Evolutionary conservation across 2,797 vertebrate genomes (phyloP).

Genomic region (Eurystomus glaucurus): DNA sequence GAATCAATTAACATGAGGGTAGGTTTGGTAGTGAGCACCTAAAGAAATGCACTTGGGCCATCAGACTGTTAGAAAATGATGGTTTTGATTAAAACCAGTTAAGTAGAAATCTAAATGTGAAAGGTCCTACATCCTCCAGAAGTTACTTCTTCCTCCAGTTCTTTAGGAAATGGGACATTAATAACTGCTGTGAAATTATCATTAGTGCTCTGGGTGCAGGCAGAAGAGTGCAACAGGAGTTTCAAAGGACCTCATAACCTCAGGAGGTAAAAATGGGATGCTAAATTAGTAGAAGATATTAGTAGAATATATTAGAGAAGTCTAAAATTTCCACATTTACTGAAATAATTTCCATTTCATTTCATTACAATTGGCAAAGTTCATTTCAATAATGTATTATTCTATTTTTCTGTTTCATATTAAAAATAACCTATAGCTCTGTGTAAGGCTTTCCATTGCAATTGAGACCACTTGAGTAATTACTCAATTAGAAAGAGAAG

Average conservation of each 20-base stretch:
- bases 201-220: neutral
- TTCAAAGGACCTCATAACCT: neutral
- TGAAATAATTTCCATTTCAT: conserved; percentile 6
- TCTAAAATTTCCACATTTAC: neutral
- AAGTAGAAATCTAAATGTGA: neutral
- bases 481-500: neutral
- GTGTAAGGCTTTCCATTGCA: neutral
- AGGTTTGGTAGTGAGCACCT: neutral
- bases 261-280: neutral
- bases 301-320: neutral
- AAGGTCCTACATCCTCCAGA: neutral
- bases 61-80: neutral
- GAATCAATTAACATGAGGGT: neutral
- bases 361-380: neutral
- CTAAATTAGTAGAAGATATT: neutral
- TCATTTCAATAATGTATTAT: neutral
- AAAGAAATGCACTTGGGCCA: neutral
- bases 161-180: neutral
- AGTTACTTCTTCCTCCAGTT: neutral
- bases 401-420: neutral
- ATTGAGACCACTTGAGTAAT: neutral
- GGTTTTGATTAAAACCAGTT: neutral
- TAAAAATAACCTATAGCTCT: neutral
- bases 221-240: neutral
- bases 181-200: neutral